phyloP scores from a whole-genome alignment of 2,888 invertebrate species.

The Blastobasis lacticolella region DNA sequence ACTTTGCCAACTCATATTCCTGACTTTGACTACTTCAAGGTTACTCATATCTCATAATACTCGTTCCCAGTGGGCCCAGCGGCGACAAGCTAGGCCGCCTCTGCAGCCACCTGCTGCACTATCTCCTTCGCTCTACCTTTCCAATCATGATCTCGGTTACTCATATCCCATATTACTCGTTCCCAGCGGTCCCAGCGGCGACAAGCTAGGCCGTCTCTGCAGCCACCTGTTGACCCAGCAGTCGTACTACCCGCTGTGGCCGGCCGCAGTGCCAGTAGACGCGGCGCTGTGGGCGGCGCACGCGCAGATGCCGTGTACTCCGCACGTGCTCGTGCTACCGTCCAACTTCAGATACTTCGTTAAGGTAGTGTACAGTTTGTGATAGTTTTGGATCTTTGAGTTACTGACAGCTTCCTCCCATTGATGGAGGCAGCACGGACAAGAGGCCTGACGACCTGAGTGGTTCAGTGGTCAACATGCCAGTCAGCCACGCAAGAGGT shows the following conservation, averaged over 20 bases:
- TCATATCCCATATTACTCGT: neutral
- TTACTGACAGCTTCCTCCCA: no score
- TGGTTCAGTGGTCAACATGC: no score
- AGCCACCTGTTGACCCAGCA: slow-evolving; percentile 84
- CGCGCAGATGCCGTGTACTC: slow-evolving; percentile 81
- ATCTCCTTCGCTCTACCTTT: no score
- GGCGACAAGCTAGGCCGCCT: slow-evolving; percentile 84
- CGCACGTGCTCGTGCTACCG: slow-evolving; percentile 88
- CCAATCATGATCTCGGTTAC: neutral
- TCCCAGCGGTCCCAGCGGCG: slow-evolving; percentile 55
- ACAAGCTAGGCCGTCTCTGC: slow-evolving; percentile 84
- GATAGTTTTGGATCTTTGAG: no score
- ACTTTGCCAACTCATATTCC: no score
- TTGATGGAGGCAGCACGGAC: no score
- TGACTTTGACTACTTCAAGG: no score
- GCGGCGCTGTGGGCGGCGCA: slow-evolving; percentile 80
- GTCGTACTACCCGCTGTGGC: slow-evolving; percentile 87
- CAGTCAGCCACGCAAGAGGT: no score
- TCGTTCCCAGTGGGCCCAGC: slow-evolving; percentile 31
- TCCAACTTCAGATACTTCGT: slow-evolving; percentile 89
- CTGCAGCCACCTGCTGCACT: slow-evolving; percentile 78
- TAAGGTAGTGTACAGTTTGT: slow-evolving; percentile 72
- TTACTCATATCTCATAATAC: no score
- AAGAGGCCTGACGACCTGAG: no score
- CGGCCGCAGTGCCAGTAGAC: slow-evolving; percentile 82